Base-by-base conservation (phyloP, 2,888 invertebrate species). In the Tachina fera region DNA sequence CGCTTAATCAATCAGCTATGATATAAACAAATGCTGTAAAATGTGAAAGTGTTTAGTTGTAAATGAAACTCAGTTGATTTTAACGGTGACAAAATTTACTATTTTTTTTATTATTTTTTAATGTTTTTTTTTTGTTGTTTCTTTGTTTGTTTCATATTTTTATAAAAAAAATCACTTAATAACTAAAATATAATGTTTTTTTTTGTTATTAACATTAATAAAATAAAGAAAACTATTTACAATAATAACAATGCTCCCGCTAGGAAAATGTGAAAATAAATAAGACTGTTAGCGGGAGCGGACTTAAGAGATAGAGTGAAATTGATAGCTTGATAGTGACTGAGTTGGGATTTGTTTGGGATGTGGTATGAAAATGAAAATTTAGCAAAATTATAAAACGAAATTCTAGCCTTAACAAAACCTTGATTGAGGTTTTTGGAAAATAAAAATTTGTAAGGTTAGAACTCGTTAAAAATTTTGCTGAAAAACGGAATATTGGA, bases 1-100 rank as follows among this genome's bases (percentile, higher is more conserved):
- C 39, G n/a, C n/a, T 31, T 58, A 22, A 31, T 22, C 13, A 5
- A 19, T 9, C 9, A 58, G 14, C n/a, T 10, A 19, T 53, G 43
- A 43, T 22, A 8, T 51, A 74, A 43, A 56, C 74, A 60, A 67
- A 68, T 31, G 49, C 43, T 75, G 49, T 1, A 1, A 65, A 49
- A 16, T 58, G n/a, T 74, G 31, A 68, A 71, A 70, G n/a, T 45
- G 47, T 47, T 63, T 19, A n/a, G 58, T 58, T 47, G 31, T 14
- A 83, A 78, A 78, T 79, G 75, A 83, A 86, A 86, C 51, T 51
- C 67, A 45, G 43, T 60, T 22, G 1, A 58, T 88, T 87, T 91
- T 92, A 92, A 92, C 92, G 92, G 92, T 92, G 92, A 92, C 92
- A 92, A 92, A 92, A 86, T 86, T 92, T 91, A 90, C 91, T 91